These are phyloP conservation scores for Ficedula albicollis DNA, from an alignment of 2,797 vertebrate genomes.

Conservation along the genomic window DNA sequence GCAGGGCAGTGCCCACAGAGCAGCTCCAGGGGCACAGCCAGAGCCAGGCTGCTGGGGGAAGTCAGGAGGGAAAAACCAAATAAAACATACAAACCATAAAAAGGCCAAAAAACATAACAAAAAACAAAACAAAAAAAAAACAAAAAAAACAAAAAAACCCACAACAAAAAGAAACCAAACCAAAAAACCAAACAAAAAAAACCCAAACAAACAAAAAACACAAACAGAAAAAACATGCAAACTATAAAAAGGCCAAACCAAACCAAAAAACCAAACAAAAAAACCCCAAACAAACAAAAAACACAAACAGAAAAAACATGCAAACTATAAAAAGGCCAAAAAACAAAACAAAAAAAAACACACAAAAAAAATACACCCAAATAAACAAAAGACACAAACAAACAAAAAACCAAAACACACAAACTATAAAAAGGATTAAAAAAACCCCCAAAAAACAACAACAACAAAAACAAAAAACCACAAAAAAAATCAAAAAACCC, in stretches of 20 bases:
- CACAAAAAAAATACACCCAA: too few relatives aligned
- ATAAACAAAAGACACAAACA: too few relatives aligned
- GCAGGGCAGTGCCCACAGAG: accelerated
- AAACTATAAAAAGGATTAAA: background rate
- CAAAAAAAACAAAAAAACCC: too few relatives aligned
- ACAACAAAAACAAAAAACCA: too few relatives aligned
- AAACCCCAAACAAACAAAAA: background rate
- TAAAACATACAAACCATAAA: background rate
- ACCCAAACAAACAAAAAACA: background rate
- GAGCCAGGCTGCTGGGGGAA: background rate
- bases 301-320: too few relatives aligned
- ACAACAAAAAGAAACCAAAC: too few relatives aligned
- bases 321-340: too few relatives aligned
- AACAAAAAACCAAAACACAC: too few relatives aligned
- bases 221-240: too few relatives aligned
- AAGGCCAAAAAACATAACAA: background rate
- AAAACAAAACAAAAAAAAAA: background rate
- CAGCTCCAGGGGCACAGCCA: background rate
- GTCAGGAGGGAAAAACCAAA: background rate
- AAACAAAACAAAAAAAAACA: too few relatives aligned
- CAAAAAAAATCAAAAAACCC: too few relatives aligned
- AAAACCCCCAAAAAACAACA: background rate
- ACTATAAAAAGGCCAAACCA: background rate
- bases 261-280: too few relatives aligned
- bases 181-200: background rate